A percentile compares a stretch with the other conserved stretches of the same genome.
Conservation (phyloP, 2,113 vertebrate species). For the Sciurus niger region DNA sequence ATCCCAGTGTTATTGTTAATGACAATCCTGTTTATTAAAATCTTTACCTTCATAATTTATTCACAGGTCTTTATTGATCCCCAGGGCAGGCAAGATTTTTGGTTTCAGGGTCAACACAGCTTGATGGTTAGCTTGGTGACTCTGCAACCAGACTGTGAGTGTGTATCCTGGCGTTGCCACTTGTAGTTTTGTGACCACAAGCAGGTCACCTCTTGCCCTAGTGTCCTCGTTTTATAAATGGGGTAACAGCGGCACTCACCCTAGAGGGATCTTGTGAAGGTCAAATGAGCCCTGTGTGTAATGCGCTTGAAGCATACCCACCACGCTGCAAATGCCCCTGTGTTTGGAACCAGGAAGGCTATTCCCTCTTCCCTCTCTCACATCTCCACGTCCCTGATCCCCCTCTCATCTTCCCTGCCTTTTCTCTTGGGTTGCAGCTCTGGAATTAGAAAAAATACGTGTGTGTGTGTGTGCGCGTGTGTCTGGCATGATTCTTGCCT, state of each 20-base stretch:
- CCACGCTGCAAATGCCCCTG: not conserved
- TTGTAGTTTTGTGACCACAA: not conserved
- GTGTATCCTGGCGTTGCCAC: not conserved
- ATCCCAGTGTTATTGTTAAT: not conserved
- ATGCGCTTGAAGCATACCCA: not conserved
- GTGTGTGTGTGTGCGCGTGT: not conserved
- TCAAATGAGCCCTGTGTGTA: not conserved
- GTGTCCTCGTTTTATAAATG: not conserved
- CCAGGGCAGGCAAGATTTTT: not conserved
- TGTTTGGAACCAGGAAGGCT: not conserved
- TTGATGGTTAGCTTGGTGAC: not conserved
- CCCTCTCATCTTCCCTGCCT: not conserved
- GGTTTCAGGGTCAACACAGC: not conserved
- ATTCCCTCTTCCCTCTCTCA: not conserved
- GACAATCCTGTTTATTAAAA: conserved; percentile 24
- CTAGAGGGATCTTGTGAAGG: not conserved
- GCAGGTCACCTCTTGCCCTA: not conserved
- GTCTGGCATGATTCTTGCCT: not conserved
- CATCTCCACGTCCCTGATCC: not conserved
- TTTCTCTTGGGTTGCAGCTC: not conserved
- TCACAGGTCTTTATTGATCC: not conserved
- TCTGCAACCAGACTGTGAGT: not conserved
- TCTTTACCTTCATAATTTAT: not conserved
- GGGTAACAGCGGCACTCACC: not conserved
- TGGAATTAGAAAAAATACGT: not conserved